Evolutionary conservation across 2,797 vertebrate species (phyloP), one percentile per base, ranked within the genome.

Genomic region (Acestrorhynchus altus): DNA sequence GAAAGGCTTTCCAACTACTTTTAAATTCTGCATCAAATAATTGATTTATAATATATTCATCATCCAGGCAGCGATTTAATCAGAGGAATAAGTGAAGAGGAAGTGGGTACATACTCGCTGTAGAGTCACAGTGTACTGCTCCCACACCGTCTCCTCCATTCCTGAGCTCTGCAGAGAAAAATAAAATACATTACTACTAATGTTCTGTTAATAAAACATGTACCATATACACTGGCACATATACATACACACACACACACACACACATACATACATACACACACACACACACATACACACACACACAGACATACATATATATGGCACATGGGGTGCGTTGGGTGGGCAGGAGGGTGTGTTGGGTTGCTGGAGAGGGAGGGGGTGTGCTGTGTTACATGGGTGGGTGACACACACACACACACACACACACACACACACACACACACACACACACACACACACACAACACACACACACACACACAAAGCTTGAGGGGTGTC

Each of bases 111-210:
- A 91, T 89, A 97, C 97, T 92, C 96, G 93, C 75, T 98, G 96
- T 81, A 98, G 92, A 82, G 94, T 96, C 92, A 98, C 97, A 28
- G 96, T 96, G 88, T 94, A 97, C 92, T 98, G 96, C 87, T 98
- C 96, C 97, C 97, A 98, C 82, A 96, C 93, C 78, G 93, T 89
- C 83, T 98, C 96, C 85, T 98, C 97, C 95, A 96, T 97, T 86
- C 91, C 96, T 90, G 95, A 88, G 89, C 92, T 91, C 96, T 98
- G 88, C 61, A 82, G 81, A 86, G 70, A 87, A 85, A 79, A 35
- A 90, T 83, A 86, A 79, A 47, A 39, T 4, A 63, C 44, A 59
- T 0, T 1, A 68, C 18, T 4, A 64, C 78, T 72, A 81, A 65
- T 20, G 63, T 73, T 10, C 52, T 61, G 60, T 75, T 74, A 68